Evolutionary conservation across 2,888 invertebrate genomes (phyloP), one percentile per base, ranked within the genome.

Genomic region (Stictocephala bisonia): DNA sequence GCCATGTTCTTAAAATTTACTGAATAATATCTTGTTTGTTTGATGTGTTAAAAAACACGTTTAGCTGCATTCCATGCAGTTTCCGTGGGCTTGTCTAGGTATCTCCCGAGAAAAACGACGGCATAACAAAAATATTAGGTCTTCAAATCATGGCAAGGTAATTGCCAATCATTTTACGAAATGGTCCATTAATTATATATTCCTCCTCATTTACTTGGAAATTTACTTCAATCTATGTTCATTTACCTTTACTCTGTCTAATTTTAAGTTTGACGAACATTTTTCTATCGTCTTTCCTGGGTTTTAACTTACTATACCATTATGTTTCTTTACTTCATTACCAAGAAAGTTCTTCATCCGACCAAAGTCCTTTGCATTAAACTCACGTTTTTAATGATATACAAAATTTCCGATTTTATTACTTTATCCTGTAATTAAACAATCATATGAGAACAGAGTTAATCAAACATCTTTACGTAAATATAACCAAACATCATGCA

Each of bases 21-120:
- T 9, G 41, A 13, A n/a, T 6, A 15, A 0, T 68, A 41, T 31
- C 22, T 48, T 1, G 66, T 48, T 9, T 9, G 3, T 13, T 48
- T 56, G 1, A 70, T 1, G n/a, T 70, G 53, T 4, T 68, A 26
- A n/a, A 73, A 41, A 11, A 68, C 67, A 3, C 69, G 48, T 71
- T 75, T 75, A 15, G 71, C 72, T 35, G 74, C 74, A 44, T 72
- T 74, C 74, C 74, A 75, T 18, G 50, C 50, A 41, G 41, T 24
- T 22, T 24, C 13, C 11, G 51, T 74, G 9, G 74, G 75, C 53
- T 71, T 73, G 26, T 76, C 73, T n/a, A 75, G 64, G 44, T 73
- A 73, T 58, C 69, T 3, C 13, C 76, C 69, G 9, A 76, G 53
- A 15, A 66, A 75, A 15, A 68, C 64, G 6, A 31, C 66, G 26